Evolutionary conservation across 1,140 invertebrate genomes (phyloP).

Genomic region (Nebria ingens): DNA sequence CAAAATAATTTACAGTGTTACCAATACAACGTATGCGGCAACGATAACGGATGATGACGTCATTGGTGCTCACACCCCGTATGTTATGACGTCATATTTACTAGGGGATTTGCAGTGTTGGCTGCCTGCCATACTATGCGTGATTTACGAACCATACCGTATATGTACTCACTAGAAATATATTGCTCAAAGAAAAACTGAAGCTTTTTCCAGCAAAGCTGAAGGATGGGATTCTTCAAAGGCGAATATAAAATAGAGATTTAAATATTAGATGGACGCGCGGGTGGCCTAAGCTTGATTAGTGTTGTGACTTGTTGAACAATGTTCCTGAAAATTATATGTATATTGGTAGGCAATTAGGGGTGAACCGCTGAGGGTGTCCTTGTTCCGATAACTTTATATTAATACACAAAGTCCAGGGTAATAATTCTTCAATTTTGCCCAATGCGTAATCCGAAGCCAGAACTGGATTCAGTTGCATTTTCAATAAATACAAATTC

Average conservation of each 20-base stretch:
- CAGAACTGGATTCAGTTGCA: not conserved
- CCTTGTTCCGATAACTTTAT: slow-evolving; percentile 5
- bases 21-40: not conserved
- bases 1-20: not conserved
- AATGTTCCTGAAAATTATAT: too few relatives aligned
- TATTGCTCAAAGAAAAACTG: not conserved
- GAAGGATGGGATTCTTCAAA: too few relatives aligned
- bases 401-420: slow-evolving; percentile 3
- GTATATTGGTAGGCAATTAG: not conserved
- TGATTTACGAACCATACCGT: too few relatives aligned
- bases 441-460: not conserved
- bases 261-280: too few relatives aligned
- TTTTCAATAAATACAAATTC: too few relatives aligned
- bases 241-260: not conserved
- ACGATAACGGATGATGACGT: not conserved
- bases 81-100: slow-evolving; percentile 9
- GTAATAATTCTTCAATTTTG: slow-evolving; percentile 6
- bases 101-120: not conserved
- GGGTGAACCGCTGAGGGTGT: not conserved
- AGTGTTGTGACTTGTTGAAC: too few relatives aligned
- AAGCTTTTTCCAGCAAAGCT: too few relatives aligned
- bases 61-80: not conserved
- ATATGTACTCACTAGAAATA: not conserved
- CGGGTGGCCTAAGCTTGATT: too few relatives aligned
- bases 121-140: not conserved